Conservation (phyloP, 1,140 invertebrate genomes). For the Aplysia californica region DNA sequence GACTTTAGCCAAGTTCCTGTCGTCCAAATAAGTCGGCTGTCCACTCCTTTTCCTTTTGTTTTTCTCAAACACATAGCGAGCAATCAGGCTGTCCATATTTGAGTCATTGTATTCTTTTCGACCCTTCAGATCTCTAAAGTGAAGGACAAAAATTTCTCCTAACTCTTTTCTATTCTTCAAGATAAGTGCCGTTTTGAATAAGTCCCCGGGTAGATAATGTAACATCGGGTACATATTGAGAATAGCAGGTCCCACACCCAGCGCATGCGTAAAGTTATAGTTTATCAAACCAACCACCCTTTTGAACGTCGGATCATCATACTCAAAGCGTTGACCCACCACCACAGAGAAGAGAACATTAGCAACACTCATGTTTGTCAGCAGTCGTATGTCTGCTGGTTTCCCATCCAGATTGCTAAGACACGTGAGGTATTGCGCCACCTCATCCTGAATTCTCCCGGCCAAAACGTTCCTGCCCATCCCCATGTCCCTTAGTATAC, state of each 20-base stretch:
- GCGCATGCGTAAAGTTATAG: background rate
- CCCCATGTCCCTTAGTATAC: slow-evolving; percentile 81
- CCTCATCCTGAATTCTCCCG: slow-evolving; percentile 72
- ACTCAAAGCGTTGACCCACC: slow-evolving; percentile 77
- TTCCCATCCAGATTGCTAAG: background rate
- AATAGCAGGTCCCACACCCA: background rate
- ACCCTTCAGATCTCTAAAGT: background rate
- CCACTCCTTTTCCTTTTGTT: background rate
- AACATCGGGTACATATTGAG: background rate
- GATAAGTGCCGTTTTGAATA: background rate
- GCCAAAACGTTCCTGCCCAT: slow-evolving; percentile 79
- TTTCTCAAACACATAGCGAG: background rate
- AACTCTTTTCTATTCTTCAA: background rate
- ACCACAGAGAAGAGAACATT: slow-evolving; percentile 90
- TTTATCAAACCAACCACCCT: slow-evolving; percentile 24
- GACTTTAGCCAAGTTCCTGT: slow-evolving; percentile 25
- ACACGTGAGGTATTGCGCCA: background rate
- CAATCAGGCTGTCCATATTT: background rate
- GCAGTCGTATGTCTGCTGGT: background rate
- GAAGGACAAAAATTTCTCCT: background rate
- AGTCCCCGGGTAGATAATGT: background rate
- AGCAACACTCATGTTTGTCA: slow-evolving; percentile 12
- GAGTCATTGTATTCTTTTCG: background rate
- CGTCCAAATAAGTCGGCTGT: background rate
- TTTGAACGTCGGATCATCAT: slow-evolving; percentile 62